Evolutionary conservation across 92 coral and sea anemone species (phyloP).

Genomic region (Epizoanthus ramosus): DNA sequence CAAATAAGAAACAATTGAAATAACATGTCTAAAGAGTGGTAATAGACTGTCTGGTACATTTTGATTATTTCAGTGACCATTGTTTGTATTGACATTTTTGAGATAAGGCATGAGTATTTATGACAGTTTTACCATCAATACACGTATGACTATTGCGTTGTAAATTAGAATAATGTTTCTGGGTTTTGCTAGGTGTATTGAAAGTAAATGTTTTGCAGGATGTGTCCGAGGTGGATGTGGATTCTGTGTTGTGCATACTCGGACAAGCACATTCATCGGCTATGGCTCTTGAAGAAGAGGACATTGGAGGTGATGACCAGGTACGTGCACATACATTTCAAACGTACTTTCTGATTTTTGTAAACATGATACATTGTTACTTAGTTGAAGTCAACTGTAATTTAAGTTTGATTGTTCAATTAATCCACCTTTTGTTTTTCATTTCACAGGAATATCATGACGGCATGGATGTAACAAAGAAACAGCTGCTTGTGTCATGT

Average conservation of each 20-base stretch:
- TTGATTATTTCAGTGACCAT: background rate
- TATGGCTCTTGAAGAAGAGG: conserved; percentile 87
- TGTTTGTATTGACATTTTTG: background rate
- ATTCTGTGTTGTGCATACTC: conserved; percentile 79
- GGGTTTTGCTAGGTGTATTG: background rate
- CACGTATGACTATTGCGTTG: background rate
- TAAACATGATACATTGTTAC: background rate
- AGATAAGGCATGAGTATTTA: background rate
- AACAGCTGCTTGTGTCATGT: conserved; percentile 81
- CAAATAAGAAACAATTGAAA: too few species aligned
- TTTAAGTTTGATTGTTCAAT: background rate
- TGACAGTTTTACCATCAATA: background rate
- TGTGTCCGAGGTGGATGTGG: conserved; percentile 72
- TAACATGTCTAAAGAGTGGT: too few species aligned
- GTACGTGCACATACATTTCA: conserved; percentile 42
- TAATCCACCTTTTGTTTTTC: background rate
- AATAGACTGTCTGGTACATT: too few species aligned
- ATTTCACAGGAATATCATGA: conserved; percentile 70
- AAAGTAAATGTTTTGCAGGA: conserved; percentile 46
- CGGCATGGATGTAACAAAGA: conserved; percentile 83
- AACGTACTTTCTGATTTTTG: too few species aligned
- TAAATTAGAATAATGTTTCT: background rate
- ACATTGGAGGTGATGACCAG: conserved; percentile 95
- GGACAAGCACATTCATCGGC: conserved; percentile 95
- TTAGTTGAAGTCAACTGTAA: background rate